These are phyloP conservation scores for Nannospalax galili DNA, from an alignment of 2,113 vertebrate genomes.

Conservation along the genomic window DNA sequence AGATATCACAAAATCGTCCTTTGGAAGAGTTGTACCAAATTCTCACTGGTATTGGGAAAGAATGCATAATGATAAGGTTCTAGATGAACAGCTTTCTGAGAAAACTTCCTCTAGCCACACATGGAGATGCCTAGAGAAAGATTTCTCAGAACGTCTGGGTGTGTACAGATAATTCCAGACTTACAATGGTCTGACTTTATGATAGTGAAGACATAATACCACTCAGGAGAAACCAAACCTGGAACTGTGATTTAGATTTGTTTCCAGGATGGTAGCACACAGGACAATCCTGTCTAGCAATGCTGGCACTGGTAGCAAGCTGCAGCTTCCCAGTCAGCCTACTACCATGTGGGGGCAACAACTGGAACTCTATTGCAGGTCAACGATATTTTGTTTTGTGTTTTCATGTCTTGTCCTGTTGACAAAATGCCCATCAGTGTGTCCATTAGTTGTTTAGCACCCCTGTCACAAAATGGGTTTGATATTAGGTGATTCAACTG, in stretches of 20 bases:
- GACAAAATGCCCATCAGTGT: not conserved
- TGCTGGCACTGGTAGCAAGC: not conserved
- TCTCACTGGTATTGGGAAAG: not conserved
- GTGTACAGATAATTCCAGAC: not conserved
- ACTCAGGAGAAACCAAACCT: not conserved
- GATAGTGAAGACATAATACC: not conserved
- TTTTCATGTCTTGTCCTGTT: not conserved
- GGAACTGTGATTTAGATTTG: not conserved
- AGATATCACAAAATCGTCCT: not conserved
- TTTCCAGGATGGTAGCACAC: not conserved
- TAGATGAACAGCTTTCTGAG: not conserved
- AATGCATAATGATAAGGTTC: not conserved
- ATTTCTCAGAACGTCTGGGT: not conserved
- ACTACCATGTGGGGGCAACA: not conserved
- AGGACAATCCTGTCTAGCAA: not conserved
- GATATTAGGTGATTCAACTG: not conserved
- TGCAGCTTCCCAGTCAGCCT: not conserved
- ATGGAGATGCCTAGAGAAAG: not conserved
- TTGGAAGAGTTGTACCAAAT: not conserved
- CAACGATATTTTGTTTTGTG: not conserved
- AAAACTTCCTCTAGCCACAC: not conserved
- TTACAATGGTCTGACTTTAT: not conserved
- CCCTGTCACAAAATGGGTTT: not conserved
- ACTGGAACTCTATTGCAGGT: not conserved
- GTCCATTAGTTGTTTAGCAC: not conserved